Base-by-base conservation (phyloP, 2,888 invertebrate species). In the Drosophila neutralis region DNA sequence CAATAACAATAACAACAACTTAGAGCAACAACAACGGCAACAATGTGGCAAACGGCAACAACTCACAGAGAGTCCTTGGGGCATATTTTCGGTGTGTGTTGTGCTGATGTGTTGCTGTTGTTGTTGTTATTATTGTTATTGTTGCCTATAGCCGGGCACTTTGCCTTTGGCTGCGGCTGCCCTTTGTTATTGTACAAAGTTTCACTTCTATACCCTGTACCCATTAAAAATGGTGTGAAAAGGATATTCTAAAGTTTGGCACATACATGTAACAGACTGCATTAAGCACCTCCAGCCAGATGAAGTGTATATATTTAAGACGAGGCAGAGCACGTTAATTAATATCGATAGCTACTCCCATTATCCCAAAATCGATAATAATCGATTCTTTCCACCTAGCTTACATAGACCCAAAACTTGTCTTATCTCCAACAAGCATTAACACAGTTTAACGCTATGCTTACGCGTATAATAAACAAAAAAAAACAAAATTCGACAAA, bases 181-280 rank as follows among this genome's bases (percentile, higher is more conserved):
- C 57, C 54, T 61, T 82, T 85, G 85, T 87, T 84, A 74, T 79
- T 89, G 77, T 77, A 82, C 69, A 89, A 82, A 82, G 80, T 86
- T 82, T 83, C 63, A 82, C 80, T 86, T 83, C 76, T 29, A 56
- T 56, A 56, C 56, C 56, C 56, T 38, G 56, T n/a, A 56, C 38
- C 38, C 38, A 27, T 36, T 56, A 38, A 38, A 56, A 49, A 29
- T 49, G 15, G 7, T 21, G 7, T 24, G 1, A 4, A 15, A 45
- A 45, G 45, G 8, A 24, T 24, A 15, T 45, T 15, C 4, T 24
- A 8, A 27, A 49, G 27, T 27, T 49, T 5, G 18, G 5, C 27
- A 4, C 10, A 6, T 18, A 2, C 18, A 49, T 18, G 27, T 18
- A 29, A 49, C 27, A 49, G 10, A 18, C 10, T 21, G 21, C 7